phyloP scores from a whole-genome alignment of 2,888 invertebrate species.

The Polydesmus complanatus region DNA sequence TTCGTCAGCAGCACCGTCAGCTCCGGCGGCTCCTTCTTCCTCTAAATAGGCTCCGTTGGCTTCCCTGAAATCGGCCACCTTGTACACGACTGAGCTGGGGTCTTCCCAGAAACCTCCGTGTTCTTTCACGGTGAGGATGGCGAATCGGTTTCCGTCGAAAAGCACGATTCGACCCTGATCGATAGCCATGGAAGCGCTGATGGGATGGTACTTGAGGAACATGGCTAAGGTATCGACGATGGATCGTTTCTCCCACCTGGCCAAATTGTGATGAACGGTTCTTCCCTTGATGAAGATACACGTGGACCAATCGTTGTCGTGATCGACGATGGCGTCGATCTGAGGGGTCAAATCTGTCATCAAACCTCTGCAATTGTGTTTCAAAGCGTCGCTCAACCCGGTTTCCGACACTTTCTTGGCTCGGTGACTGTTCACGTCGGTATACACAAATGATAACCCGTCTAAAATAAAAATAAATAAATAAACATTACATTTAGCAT shows the following conservation, averaged over 20 bases:
- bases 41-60: constrained; percentile 19
- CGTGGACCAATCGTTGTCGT: constrained; percentile 21
- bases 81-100: constrained; percentile 18
- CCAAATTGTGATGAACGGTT: constrained; percentile 30
- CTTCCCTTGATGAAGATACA: constrained; percentile 42
- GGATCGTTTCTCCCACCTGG: constrained; percentile 19
- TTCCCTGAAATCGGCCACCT: constrained; percentile 19
- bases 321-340: constrained; percentile 19
- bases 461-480: constrained; percentile 5
- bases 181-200: constrained; percentile 19
- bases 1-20: constrained; percentile 8
- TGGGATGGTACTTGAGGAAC: constrained; percentile 19
- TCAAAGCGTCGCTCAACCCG: constrained; percentile 16
- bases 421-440: constrained; percentile 17
- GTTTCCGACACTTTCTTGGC: constrained; percentile 19
- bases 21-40: constrained; percentile 16
- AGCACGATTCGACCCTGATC: constrained; percentile 17
- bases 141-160: constrained; percentile 18
- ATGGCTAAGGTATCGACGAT: constrained; percentile 20
- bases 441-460: constrained; percentile 19
- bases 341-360: constrained; percentile 19
- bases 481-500: too few species aligned
- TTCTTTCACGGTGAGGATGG: constrained; percentile 19
- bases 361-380: constrained; percentile 19
- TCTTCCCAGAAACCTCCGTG: constrained; percentile 20